Percentiles rank a stretch among this genome's conserved stretches.
phyloP scores from a whole-genome alignment of 2,888 invertebrate species.

The Arctia plantaginis region DNA sequence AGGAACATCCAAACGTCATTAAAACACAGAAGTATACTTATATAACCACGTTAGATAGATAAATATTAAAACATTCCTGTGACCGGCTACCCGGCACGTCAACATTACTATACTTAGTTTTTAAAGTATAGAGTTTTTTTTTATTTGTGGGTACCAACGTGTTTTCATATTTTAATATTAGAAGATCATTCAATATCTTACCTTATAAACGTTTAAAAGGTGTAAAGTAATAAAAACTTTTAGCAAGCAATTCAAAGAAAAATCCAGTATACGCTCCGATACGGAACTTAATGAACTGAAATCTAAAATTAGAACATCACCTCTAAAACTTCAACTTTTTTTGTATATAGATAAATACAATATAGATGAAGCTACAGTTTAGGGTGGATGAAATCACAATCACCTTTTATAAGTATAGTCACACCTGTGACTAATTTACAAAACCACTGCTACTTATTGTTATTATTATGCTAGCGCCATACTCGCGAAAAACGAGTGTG shows the following conservation, averaged over 20 bases:
- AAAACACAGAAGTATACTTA: not conserved
- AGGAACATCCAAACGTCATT: not conserved
- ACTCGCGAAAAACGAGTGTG: too few relatives aligned
- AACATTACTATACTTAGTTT: not conserved
- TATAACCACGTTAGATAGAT: not conserved
- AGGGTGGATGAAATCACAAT: too few relatives aligned
- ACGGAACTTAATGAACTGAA: not conserved
- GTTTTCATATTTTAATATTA: not conserved
- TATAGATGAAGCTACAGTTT: not conserved
- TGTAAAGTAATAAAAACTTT: not conserved
- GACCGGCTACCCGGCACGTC: not conserved
- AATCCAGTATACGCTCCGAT: not conserved
- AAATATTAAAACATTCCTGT: not conserved
- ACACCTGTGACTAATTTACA: too few relatives aligned
- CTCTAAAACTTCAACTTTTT: not conserved
- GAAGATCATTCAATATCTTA: not conserved
- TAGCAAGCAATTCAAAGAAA: not conserved
- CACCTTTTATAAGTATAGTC: too few relatives aligned
- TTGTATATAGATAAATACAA: not conserved
- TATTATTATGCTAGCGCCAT: too few relatives aligned
- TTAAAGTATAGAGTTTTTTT: not conserved
- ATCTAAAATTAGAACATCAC: not conserved
- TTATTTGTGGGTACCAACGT: not conserved
- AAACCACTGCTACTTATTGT: too few relatives aligned
- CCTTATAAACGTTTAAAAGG: not conserved